Conservation (phyloP, 2,888 invertebrate species). For the Oasisia sp. region DNA sequence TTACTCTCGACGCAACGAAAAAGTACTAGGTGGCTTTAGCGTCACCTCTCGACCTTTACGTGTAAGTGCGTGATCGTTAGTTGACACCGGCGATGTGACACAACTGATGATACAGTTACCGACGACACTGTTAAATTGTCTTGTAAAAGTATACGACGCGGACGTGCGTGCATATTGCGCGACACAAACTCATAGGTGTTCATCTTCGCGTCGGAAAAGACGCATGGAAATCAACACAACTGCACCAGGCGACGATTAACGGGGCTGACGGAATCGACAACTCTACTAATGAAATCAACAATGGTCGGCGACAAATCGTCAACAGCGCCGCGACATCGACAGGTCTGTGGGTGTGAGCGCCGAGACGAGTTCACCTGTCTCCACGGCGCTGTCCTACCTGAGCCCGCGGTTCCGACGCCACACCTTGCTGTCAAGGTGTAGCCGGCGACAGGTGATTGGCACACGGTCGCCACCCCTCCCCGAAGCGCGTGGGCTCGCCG, state of each 20-base stretch:
- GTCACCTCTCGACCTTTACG: background rate
- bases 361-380: background rate
- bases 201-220: background rate
- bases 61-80: background rate
- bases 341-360: background rate
- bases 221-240: background rate
- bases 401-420: background rate
- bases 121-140: background rate
- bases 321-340: background rate
- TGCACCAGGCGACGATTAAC: background rate
- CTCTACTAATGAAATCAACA: background rate
- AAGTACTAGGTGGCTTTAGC: background rate
- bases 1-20: background rate
- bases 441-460: background rate
- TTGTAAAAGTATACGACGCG: background rate
- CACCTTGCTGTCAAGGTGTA: slow-evolving; percentile 17
- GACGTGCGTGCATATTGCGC: background rate
- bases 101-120: background rate
- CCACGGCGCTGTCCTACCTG: background rate
- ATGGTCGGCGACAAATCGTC: background rate
- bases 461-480: background rate
- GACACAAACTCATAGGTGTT: background rate
- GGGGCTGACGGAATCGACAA: background rate
- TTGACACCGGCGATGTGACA: background rate
- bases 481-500: background rate